These are phyloP conservation scores for Alloplasta piceator DNA, from an alignment of 2,888 invertebrate species.

Conservation along the genomic window DNA sequence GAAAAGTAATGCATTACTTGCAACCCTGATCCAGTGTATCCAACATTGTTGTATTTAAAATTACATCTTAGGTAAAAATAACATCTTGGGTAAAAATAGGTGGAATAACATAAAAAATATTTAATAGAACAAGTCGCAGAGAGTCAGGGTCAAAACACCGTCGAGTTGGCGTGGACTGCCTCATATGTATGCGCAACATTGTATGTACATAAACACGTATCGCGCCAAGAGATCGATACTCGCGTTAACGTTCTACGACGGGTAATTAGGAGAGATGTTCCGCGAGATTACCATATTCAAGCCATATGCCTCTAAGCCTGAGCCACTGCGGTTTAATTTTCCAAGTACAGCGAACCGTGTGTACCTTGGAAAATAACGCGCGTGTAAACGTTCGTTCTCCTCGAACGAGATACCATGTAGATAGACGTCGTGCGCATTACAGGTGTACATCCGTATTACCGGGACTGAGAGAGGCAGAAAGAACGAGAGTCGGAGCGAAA, in stretches of 20 bases:
- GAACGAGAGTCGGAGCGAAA: constrained; percentile 9
- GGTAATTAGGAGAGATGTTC: constrained; percentile 75
- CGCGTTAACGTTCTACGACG: constrained; percentile 70
- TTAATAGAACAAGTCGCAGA: too few species aligned
- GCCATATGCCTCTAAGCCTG: constrained; percentile 54
- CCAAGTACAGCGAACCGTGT: constrained; percentile 14
- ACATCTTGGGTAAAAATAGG: too few species aligned
- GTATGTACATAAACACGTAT: constrained; percentile 10
- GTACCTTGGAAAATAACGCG: constrained; percentile 19
- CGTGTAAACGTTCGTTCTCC: constrained; percentile 12
- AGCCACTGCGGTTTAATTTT: constrained; percentile 55
- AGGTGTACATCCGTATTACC: constrained; percentile 48
- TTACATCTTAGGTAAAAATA: too few species aligned
- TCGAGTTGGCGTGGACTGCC: too few species aligned
- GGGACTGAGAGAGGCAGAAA: neutral
- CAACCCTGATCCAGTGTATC: too few species aligned
- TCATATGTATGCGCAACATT: neutral
- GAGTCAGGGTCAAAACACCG: too few species aligned
- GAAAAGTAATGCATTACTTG: too few species aligned
- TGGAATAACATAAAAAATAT: too few species aligned
- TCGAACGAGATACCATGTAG: neutral
- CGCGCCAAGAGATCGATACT: constrained; percentile 70
- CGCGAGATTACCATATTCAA: constrained; percentile 65
- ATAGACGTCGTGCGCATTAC: constrained; percentile 16
- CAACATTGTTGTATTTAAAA: too few species aligned